These are phyloP conservation scores for Gyps fulvus DNA, from an alignment of 2,113 vertebrate species.

Conservation along the genomic window DNA sequence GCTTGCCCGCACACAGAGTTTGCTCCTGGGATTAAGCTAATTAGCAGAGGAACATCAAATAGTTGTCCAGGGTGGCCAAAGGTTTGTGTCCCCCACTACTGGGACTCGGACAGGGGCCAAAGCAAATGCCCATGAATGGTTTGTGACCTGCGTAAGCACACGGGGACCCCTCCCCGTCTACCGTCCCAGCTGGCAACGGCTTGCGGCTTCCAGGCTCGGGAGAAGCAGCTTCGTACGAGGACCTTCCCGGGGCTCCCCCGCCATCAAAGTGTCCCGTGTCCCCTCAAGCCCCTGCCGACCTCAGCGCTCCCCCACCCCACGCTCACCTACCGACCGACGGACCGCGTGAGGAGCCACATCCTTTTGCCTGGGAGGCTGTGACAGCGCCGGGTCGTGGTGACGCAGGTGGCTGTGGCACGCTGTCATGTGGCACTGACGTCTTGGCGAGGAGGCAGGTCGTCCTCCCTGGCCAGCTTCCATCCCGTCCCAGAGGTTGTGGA, in stretches of 20 bases:
- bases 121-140: background rate
- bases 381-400: background rate
- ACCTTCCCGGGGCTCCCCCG: background rate
- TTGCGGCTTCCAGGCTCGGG: background rate
- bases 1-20: background rate
- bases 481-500: fast-evolving
- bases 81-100: fast-evolving
- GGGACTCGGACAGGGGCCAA: background rate
- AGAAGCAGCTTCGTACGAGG: background rate
- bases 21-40: background rate
- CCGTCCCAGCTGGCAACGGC: fast-evolving
- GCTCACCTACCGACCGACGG: fast-evolving
- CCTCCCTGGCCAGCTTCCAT: background rate
- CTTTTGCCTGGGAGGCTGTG: background rate
- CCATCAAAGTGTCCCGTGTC: fast-evolving
- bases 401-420: background rate
- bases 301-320: fast-evolving
- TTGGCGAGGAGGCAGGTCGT: fast-evolving
- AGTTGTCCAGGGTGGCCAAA: background rate
- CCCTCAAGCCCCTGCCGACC: background rate
- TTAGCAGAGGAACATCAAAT: background rate
- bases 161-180: fast-evolving
- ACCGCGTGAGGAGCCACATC: background rate
- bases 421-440: background rate
- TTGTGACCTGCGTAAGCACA: background rate